Evolutionary conservation across 2,113 vertebrate genomes (phyloP), one percentile per base, ranked within the genome.

Genomic region (Anseranas semipalmata): DNA sequence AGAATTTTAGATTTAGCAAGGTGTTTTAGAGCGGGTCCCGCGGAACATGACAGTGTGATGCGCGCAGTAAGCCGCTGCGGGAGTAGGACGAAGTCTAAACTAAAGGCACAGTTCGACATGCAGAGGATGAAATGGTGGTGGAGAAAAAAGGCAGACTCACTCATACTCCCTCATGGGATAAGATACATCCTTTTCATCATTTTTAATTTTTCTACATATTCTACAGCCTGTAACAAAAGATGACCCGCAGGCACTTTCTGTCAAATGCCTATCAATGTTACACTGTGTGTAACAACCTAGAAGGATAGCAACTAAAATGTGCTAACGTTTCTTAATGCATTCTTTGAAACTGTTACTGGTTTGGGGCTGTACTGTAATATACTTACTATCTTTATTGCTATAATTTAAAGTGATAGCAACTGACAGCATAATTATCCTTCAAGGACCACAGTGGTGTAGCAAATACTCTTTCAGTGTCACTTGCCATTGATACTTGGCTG

Each of bases 361-460:
- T 84, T 89, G 62, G 77, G 60, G 87, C 74, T 96, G 89, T 32
- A 73, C 17, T 94, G 82, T 95, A 96, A 96, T 78, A 81, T 7
- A 77, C 72, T 96, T 77, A 76, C 70, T 74, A 92, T 87, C 91
- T 83, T 91, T 74, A 71, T 43, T 77, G 73, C 87, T 58, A 48
- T 8, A 6, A 90, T 92, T 90, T 97, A 85, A 95, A 72, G 63
- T 68, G 95, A 93, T 90, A 90, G 89, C 83, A 97, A 96, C 88
- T 73, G 94, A 96, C 85, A 97, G 79, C 28, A 89, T 95, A 96
- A 97, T 97, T 97, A 96, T 96, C 85, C 95, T 96, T 95, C 97
- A 95, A 96, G 94, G 87, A 85, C 92, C 72, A 90, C 63, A 93
- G 22, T 53, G 56, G 52, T 75, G 59, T 89, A 52, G 62, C 78